These are phyloP conservation scores for Epinotia demarniana DNA, from an alignment of 2,888 invertebrate species.

Conservation along the genomic window DNA sequence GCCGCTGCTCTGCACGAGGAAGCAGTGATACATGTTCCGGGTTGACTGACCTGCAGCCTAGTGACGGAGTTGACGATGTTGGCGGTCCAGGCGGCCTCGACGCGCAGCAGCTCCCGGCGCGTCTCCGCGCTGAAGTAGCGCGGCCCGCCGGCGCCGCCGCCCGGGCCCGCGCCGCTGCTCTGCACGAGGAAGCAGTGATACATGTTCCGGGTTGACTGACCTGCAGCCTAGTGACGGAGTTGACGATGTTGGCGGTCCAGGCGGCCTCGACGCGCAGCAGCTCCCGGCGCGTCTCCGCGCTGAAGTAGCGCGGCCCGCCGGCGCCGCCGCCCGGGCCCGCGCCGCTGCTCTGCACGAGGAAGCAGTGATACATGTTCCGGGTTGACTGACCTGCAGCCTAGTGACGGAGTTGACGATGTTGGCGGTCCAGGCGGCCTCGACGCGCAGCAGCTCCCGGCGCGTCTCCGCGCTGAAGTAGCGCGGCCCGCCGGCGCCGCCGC, in stretches of 20 bases:
- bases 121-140: constrained; percentile 97
- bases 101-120: constrained; percentile 93
- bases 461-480: constrained; percentile 97
- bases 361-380: constrained; percentile 87
- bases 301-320: constrained; percentile 88
- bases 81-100: constrained; percentile 98
- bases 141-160: constrained; percentile 54
- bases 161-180: constrained; percentile 59
- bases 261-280: constrained; percentile 96
- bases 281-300: constrained; percentile 96
- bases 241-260: constrained; percentile 97
- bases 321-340: constrained; percentile 55
- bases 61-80: constrained; percentile 96
- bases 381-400: constrained; percentile 37
- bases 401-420: constrained; percentile 96
- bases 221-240: constrained; percentile 88
- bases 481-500: constrained; percentile 54
- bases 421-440: constrained; percentile 98
- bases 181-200: constrained; percentile 95
- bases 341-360: constrained; percentile 88
- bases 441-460: constrained; percentile 93
- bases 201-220: not conserved
- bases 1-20: constrained; percentile 88
- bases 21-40: constrained; percentile 87
- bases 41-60: constrained; percentile 37